These are phyloP conservation scores for Pemphredon lugubris DNA, from an alignment of 2,888 invertebrate genomes.

Conservation along the genomic window DNA sequence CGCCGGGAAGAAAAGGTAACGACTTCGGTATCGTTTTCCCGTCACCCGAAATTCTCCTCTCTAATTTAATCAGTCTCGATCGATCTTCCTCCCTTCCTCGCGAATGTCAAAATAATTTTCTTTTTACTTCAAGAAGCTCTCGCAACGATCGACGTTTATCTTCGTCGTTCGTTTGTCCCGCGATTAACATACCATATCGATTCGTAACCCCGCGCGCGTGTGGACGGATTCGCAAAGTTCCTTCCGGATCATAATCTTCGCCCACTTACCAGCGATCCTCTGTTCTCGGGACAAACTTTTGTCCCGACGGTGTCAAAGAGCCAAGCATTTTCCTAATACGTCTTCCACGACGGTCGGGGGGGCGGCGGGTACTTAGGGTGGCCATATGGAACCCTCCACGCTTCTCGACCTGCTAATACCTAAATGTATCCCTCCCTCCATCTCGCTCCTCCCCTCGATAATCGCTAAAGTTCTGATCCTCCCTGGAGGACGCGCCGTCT, in stretches of 20 bases:
- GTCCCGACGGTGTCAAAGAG: conserved; percentile 2
- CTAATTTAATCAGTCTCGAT: neutral
- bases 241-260: conserved; percentile 10
- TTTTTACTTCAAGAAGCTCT: too few relatives aligned
- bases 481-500: conserved; percentile 16
- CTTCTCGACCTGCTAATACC: neutral
- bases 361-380: conserved; percentile 9
- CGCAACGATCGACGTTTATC: too few relatives aligned
- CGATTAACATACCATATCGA: too few relatives aligned
- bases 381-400: neutral
- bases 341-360: conserved; percentile 11
- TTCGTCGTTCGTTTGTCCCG: too few relatives aligned
- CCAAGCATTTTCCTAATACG: conserved; percentile 15
- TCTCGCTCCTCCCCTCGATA: conserved; percentile 12
- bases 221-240: too few relatives aligned
- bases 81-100: neutral
- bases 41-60: neutral
- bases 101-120: too few relatives aligned
- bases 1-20: conserved; percentile 4
- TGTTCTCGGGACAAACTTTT: conserved; percentile 21
- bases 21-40: conserved; percentile 13
- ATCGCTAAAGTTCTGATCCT: conserved; percentile 37
- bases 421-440: neutral
- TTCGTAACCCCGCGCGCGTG: too few relatives aligned
- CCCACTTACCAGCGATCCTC: neutral